These are phyloP conservation scores for Oncorhynchus tshawytscha DNA, from an alignment of 2,113 vertebrate genomes.

Conservation along the genomic window DNA sequence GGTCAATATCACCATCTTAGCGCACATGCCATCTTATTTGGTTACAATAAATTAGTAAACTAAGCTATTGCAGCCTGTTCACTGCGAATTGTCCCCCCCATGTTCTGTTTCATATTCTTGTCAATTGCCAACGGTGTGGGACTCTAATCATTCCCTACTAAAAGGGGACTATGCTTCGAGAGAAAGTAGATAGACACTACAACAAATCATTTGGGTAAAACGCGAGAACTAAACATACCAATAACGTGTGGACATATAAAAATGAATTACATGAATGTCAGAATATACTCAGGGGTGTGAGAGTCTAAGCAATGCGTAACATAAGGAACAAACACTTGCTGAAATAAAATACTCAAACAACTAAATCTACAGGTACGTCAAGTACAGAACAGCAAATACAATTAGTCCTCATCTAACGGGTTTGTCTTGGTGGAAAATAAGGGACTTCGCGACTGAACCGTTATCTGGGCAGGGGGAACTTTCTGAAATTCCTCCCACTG, in stretches of 20 bases:
- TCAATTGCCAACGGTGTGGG: neutral
- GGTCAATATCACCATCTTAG: constrained; percentile 52
- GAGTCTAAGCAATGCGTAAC: neutral
- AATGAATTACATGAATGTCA: neutral
- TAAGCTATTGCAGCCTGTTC: neutral
- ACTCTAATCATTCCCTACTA: neutral
- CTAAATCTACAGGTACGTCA: constrained; percentile 14
- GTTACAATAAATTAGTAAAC: constrained; percentile 6
- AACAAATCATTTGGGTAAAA: neutral
- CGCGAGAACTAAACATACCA: neutral
- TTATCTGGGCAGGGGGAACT: constrained; percentile 49
- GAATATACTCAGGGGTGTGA: neutral
- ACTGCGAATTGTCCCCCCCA: neutral
- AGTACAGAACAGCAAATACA: constrained; percentile 11
- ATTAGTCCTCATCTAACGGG: constrained; percentile 33
- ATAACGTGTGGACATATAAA: neutral
- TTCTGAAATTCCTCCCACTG: constrained; percentile 59
- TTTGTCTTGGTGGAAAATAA: constrained; percentile 45
- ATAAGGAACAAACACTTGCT: neutral
- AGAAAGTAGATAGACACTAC: neutral
- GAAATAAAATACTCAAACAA: neutral
- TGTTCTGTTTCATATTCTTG: neutral
- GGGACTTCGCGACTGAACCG: constrained; percentile 23
- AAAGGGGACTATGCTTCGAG: neutral
- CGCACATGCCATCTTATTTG: constrained; percentile 37